Percentiles rank a stretch among this genome's conserved stretches.
phyloP scores from a whole-genome alignment of 1,140 invertebrate genomes.

The Lineus longissimus region DNA sequence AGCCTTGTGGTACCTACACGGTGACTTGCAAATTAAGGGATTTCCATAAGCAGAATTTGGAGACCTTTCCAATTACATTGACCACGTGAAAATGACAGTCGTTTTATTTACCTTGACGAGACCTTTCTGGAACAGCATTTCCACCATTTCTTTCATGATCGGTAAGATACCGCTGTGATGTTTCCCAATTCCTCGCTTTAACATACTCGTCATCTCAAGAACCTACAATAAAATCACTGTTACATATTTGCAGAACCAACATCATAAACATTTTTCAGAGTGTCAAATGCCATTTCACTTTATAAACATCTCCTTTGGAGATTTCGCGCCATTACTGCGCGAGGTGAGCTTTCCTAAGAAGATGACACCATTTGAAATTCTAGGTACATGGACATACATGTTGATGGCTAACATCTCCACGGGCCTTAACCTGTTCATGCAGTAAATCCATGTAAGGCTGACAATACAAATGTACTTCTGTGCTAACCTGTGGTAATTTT shows the following conservation, averaged over 20 bases:
- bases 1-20: too few species aligned
- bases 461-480: too few species aligned
- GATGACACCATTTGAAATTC: too few species aligned
- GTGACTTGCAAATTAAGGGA: too few species aligned
- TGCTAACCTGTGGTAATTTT: slow-evolving; percentile 88
- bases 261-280: background rate
- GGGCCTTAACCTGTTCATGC: background rate
- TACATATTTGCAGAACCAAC: background rate
- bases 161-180: slow-evolving; percentile 97
- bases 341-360: too few species aligned
- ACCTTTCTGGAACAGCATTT: slow-evolving; percentile 90
- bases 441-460: too few species aligned
- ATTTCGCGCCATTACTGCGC: too few species aligned
- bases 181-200: slow-evolving; percentile 87
- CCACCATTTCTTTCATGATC: slow-evolving; percentile 95
- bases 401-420: background rate
- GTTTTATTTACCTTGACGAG: slow-evolving; percentile 74
- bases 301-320: too few species aligned
- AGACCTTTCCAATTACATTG: too few species aligned
- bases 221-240: slow-evolving; percentile 30
- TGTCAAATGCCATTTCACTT: background rate
- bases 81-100: too few species aligned
- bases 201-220: slow-evolving; percentile 64
- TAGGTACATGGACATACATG: background rate
- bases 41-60: too few species aligned